Base-by-base conservation (phyloP, 2,113 vertebrate species). In the Tetraodon nigroviridis region DNA sequence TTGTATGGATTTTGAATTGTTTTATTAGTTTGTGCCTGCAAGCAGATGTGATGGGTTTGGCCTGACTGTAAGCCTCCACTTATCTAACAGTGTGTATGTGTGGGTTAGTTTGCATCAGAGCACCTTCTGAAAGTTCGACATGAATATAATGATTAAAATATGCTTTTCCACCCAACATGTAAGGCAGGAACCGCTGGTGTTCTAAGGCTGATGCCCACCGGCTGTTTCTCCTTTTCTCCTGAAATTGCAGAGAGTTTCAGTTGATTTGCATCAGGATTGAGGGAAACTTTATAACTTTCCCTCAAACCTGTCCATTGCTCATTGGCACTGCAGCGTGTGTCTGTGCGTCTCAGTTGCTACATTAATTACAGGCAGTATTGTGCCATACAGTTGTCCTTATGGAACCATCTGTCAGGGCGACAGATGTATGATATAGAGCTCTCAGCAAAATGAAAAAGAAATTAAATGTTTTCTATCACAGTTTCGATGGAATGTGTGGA, bases 341-440 rank as follows among this genome's bases (percentile, higher is more conserved):
- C 67, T 67, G 24, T 73, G 44, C 52, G 22, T 48, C 46, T 19
- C 61, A 13, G 55, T 52, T 57, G 60, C 54, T 66, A 18, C 3
- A 54, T 57, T 87, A 87, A 83, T 80, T 81, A 78, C 54, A 73
- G 76, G 71, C 80, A 67, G 69, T 70, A 67, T 66, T 74, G 79
- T 83, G 61, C 51, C 69, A 67, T 80, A 71, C 49, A 52, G 62
- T 51, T 56, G 75, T 62, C 49, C 37, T 64, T 52, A 63, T 61
- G 56, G 60, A 73, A 55, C 77, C 75, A 85, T 86, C 81, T 84
- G 82, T 88, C 81, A 79, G 48, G 44, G 55, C 48, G 56, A 53
- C 64, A 73, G 63, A 78, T 67, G 52, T 71, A 71, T 67, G 50
- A 79, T 68, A 57, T 49, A 66, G 49, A 22, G n/a, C 32, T 65